A percentile compares a stretch with the other conserved stretches of the same genome.
Evolutionary conservation across 1,140 invertebrate genomes (phyloP).

Genomic region (Notospermus geniculatus): DNA sequence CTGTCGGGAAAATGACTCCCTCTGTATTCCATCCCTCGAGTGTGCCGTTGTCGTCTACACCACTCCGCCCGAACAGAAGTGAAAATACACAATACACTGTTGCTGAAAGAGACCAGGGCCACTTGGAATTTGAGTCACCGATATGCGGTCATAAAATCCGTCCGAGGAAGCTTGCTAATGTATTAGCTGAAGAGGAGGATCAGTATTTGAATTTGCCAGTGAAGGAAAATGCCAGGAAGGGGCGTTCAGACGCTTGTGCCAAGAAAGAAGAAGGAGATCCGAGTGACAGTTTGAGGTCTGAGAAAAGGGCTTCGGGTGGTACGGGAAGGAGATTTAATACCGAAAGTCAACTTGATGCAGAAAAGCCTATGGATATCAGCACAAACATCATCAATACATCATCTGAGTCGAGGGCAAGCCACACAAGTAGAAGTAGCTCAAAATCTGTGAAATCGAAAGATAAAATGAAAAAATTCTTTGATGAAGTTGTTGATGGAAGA

Average conservation of each 20-base stretch:
- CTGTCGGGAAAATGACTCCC: constrained; percentile 20
- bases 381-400: constrained; percentile 11
- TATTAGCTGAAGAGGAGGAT: constrained; percentile 6
- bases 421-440: background rate
- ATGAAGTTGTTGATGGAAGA: constrained; percentile 18
- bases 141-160: constrained; percentile 41
- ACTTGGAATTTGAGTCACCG: constrained; percentile 37
- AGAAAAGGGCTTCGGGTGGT: too few species aligned
- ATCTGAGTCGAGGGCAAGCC: constrained; percentile 1
- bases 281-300: too few species aligned
- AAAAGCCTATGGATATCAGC: background rate
- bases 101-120: constrained; percentile 14
- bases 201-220: background rate
- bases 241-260: too few species aligned
- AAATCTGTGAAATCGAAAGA: background rate
- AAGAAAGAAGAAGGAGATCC: too few species aligned
- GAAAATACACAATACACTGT: constrained; percentile 24
- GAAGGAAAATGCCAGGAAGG: too few species aligned
- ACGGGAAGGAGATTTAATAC: too few species aligned
- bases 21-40: constrained; percentile 51
- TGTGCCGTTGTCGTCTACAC: constrained; percentile 51
- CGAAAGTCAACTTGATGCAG: too few species aligned
- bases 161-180: constrained; percentile 24
- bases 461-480: background rate
- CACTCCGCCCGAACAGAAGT: constrained; percentile 32